These are phyloP conservation scores for Argyresthia albistria DNA, from an alignment of 2,888 invertebrate genomes.

Conservation along the genomic window DNA sequence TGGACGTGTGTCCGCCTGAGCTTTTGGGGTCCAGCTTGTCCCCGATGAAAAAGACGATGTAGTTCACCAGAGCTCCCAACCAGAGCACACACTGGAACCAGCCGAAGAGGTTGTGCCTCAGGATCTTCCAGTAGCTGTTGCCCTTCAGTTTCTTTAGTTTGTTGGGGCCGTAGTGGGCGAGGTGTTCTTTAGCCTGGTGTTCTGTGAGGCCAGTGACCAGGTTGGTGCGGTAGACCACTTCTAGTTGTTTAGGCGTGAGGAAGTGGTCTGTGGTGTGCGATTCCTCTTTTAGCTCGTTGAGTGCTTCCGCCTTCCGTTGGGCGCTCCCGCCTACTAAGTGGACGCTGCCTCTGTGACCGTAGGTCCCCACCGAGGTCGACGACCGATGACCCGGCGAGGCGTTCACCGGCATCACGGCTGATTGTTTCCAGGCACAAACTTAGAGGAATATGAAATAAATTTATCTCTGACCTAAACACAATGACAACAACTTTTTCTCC, in stretches of 20 bases:
- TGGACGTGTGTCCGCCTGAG: conserved; percentile 26
- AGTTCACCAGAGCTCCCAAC: conserved; percentile 76
- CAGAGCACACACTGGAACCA: conserved; percentile 81
- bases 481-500: too few species aligned
- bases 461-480: too few species aligned
- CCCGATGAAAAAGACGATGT: conserved; percentile 66
- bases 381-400: not conserved
- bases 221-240: conserved; percentile 54
- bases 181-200: conserved; percentile 61
- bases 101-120: conserved; percentile 77
- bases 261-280: conserved; percentile 56
- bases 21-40: conserved; percentile 14
- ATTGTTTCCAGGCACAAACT: not conserved
- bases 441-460: too few species aligned
- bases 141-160: conserved; percentile 70
- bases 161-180: conserved; percentile 74
- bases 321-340: not conserved
- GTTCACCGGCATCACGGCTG: not conserved
- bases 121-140: conserved; percentile 75
- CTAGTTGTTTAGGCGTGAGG: conserved; percentile 48
- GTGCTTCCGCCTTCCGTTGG: not conserved
- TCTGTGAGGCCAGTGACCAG: conserved; percentile 65
- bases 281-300: conserved; percentile 43
- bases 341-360: not conserved
- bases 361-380: not conserved